Evolutionary conservation across 2,888 invertebrate species (phyloP), one percentile per base, ranked within the genome.

Genomic region (Liopterus haemorrhoidalis): DNA sequence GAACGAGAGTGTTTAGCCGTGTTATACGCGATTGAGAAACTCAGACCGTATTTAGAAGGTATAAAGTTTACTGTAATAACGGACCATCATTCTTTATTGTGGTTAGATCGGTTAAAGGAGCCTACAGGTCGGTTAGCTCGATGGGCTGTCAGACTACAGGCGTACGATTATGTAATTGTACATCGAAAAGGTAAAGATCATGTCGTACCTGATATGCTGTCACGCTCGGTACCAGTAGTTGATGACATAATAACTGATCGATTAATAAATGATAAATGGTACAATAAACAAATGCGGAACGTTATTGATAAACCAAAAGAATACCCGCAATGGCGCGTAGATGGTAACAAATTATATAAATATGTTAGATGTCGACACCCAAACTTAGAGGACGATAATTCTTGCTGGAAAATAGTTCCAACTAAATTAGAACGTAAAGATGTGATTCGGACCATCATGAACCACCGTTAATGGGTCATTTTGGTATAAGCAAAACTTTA

Each of bases 121-220:
- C 49, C 43, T 9, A 16, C 38, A 1, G 46, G 52, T n/a, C 9
- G 46, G 19, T 30, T 50, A 6, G 42, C 41, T 2, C 30, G 48
- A 8, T 46, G 49, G 50, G 36, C 44, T 2, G 20, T 50, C 5
- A 15, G 33, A 15, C 15, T 52, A 15, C 49, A 46, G 14, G 48
- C 48, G 30, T 46, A 38, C 20, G 48, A 46, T 19, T 50, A 33
- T 16, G 14, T 25, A 9, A 35, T 52, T 12, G 19, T 44, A 2
- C 52, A 50, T 25, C 46, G 52, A 1, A 46, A 51, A 36, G 48
- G 49, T 5, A 46, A 45, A 21, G 49, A 54, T 2, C 40, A 49
- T 38, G 14, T 48, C 14, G 46, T 50, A 9, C 49, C 54, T 16
- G 51, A 52, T 38, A 30, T 37, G 3, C 27, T 52, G 4, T 54